phyloP scores from a whole-genome alignment of 37 sponge, comb jelly and placozoan species.

The Hormiphora californensis region DNA sequence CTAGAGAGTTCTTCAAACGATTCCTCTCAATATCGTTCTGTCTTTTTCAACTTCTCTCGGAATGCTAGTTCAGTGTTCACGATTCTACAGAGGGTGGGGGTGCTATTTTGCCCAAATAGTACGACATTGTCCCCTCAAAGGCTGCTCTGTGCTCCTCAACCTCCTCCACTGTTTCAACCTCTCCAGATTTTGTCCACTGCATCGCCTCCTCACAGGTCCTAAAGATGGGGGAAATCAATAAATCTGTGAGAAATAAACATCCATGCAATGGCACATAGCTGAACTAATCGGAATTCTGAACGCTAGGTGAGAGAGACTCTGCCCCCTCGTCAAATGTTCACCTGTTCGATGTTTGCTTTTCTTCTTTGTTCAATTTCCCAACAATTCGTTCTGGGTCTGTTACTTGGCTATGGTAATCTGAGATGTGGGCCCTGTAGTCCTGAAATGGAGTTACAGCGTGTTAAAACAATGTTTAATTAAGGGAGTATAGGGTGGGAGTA shows the following conservation, averaged over 20 bases:
- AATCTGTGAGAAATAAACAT: background rate
- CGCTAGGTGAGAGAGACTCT: too few relatives aligned
- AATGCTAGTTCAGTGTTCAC: background rate
- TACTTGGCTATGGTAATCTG: constrained; percentile 34
- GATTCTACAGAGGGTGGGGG: constrained; percentile 16
- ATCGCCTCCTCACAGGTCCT: background rate
- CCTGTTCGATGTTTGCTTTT: constrained; percentile 23
- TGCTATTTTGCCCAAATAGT: constrained; percentile 2
- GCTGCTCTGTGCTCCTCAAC: background rate
- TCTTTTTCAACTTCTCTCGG: too few relatives aligned
- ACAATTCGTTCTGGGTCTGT: constrained; percentile 31
- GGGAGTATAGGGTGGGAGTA: too few relatives aligned
- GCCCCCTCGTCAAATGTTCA: too few relatives aligned
- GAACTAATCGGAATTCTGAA: background rate
- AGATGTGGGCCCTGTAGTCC: background rate
- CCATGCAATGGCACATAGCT: background rate
- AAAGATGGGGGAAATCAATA: too few relatives aligned
- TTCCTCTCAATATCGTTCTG: too few relatives aligned
- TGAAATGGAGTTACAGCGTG: too few relatives aligned
- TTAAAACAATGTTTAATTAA: too few relatives aligned
- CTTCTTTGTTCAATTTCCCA: constrained; percentile 10
- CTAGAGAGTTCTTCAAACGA: too few relatives aligned
- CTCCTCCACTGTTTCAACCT: background rate
- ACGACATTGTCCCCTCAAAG: background rate
- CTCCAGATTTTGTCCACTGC: background rate